phyloP scores from a whole-genome alignment of 2,888 invertebrate genomes.

The Toxonevra muliebris region DNA sequence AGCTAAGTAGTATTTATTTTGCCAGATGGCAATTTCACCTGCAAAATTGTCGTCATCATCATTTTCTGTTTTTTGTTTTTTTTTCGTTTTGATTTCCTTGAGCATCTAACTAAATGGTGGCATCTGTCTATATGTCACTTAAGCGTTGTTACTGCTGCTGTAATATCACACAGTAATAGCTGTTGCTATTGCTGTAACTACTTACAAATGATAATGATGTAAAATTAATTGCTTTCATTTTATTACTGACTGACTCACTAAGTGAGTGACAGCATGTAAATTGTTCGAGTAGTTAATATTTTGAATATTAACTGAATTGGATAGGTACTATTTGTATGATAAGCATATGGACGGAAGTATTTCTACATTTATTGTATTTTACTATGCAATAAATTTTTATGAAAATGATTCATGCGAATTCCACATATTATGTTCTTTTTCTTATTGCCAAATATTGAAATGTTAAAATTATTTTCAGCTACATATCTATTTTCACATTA shows the following conservation, averaged over 20 bases:
- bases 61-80: not conserved
- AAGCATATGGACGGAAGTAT: too few relatives aligned
- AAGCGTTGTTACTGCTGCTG: not conserved
- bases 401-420: too few relatives aligned
- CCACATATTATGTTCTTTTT: too few relatives aligned
- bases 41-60: not conserved
- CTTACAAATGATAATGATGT: conserved; percentile 9
- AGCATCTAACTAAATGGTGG: not conserved
- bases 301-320: too few relatives aligned
- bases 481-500: too few relatives aligned
- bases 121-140: not conserved
- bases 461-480: too few relatives aligned
- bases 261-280: conserved; percentile 11
- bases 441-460: too few relatives aligned
- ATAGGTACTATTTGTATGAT: too few relatives aligned
- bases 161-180: not conserved
- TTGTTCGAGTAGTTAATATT: not conserved
- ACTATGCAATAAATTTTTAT: too few relatives aligned
- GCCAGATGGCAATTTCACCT: not conserved
- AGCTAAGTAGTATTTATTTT: not conserved
- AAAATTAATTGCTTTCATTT: conserved; percentile 24
- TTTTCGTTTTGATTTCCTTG: not conserved
- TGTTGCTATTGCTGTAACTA: not conserved
- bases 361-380: too few relatives aligned
- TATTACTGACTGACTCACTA: not conserved